Evolutionary conservation across 2,797 vertebrate genomes (phyloP).

Genomic region (Nothura maculosa): DNA sequence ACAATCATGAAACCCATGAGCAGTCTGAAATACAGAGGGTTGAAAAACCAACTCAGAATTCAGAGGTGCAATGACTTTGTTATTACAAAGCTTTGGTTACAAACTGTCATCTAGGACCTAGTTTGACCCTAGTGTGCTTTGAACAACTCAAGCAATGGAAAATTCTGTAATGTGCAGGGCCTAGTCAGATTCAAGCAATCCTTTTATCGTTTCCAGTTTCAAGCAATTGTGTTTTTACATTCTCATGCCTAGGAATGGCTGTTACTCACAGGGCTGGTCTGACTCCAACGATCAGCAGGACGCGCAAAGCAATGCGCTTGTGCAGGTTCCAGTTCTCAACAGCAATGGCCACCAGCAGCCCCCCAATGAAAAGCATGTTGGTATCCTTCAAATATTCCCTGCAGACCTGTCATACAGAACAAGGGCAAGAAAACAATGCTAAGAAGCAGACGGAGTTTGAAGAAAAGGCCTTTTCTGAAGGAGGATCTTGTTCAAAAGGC

Average conservation of each 20-base stretch:
- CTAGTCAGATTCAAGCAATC: background rate
- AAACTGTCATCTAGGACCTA: background rate
- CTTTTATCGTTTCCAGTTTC: background rate
- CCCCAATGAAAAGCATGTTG: conserved; percentile 94
- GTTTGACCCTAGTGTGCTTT: background rate
- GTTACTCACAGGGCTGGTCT: conserved; percentile 92
- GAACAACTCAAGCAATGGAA: background rate
- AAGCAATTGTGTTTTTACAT: background rate
- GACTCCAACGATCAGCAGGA: conserved; percentile 90
- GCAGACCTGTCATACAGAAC: conserved; percentile 83
- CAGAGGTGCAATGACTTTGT: background rate
- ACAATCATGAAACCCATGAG: conserved; percentile 94
- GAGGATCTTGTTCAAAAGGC: background rate
- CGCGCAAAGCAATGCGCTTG: conserved; percentile 90
- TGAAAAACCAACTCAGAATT: background rate
- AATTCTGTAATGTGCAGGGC: rapidly evolving
- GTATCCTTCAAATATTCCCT: conserved; percentile 91
- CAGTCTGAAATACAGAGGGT: conserved; percentile 78
- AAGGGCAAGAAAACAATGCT: background rate
- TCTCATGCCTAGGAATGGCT: rapidly evolving
- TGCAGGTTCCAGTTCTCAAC: conserved; percentile 94
- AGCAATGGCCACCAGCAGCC: conserved; percentile 91
- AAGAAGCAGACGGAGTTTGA: background rate
- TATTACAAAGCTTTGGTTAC: background rate
- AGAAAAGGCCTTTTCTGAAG: background rate